Evolutionary conservation across 2,113 vertebrate genomes (phyloP).

Genomic region (Crotalus helleri): DNA sequence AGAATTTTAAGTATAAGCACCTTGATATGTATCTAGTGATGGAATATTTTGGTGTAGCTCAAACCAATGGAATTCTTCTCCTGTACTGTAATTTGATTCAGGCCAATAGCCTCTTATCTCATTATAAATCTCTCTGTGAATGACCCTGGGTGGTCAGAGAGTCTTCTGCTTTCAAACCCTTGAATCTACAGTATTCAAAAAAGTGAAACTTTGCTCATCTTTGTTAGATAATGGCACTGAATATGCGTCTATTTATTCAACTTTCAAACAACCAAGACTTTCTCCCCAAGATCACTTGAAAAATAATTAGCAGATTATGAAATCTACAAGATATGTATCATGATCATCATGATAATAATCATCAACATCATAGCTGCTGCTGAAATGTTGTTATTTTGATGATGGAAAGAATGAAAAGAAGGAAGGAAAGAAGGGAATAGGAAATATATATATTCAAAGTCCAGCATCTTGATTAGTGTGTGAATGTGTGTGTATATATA

Average conservation of each 20-base stretch:
- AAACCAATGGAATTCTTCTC: constrained; percentile 62
- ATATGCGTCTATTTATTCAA: constrained; percentile 49
- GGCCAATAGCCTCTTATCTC: constrained; percentile 60
- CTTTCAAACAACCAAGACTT: constrained; percentile 45
- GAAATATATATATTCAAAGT: constrained; percentile 55
- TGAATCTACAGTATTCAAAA: constrained; percentile 37
- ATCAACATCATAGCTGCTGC: neutral
- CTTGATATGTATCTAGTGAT: constrained; percentile 43
- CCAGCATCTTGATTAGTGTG: constrained; percentile 51
- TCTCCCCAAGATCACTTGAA: constrained; percentile 32
- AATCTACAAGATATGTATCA: constrained; percentile 48
- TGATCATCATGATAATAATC: neutral
- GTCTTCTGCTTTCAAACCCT: constrained; percentile 56
- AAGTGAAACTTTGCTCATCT: neutral
- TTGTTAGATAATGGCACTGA: constrained; percentile 52
- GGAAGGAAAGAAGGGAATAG: constrained; percentile 31
- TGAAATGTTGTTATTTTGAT: constrained; percentile 36
- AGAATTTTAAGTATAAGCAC: neutral
- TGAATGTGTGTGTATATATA: neutral
- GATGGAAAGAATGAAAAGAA: constrained; percentile 15
- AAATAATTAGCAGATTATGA: constrained; percentile 58
- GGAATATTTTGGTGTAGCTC: constrained; percentile 53
- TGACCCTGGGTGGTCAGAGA: constrained; percentile 27
- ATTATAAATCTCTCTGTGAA: constrained; percentile 20
- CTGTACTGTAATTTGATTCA: constrained; percentile 64